Evolutionary conservation across 2,797 vertebrate genomes (phyloP).

Genomic region (Mallotus villosus): DNA sequence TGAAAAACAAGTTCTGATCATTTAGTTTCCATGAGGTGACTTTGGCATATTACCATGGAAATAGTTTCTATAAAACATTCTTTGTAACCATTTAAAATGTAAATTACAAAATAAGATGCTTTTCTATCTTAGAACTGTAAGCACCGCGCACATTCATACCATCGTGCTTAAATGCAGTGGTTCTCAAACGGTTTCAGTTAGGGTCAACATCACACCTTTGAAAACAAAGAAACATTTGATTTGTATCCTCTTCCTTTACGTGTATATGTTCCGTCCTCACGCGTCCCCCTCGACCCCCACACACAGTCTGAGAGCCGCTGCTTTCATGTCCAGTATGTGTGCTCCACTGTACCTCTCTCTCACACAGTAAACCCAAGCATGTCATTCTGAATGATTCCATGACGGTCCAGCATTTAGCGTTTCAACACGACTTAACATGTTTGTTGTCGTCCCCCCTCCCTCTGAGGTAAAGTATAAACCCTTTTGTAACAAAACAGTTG

Average conservation of each 20-base stretch:
- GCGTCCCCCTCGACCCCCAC: constrained; percentile 5
- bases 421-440: constrained; percentile 50
- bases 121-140: constrained; percentile 37
- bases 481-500: constrained; percentile 35
- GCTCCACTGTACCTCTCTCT: constrained; percentile 52
- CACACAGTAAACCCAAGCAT: constrained; percentile 25
- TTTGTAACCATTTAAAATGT: constrained; percentile 47
- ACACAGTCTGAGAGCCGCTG: no score
- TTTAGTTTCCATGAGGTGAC: constrained; percentile 70
- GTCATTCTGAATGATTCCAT: constrained; percentile 40
- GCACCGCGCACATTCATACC: constrained; percentile 32
- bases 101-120: constrained; percentile 54
- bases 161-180: constrained; percentile 21
- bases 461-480: constrained; percentile 38
- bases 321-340: neutral
- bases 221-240: no score
- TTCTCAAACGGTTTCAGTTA: no score
- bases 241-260: no score
- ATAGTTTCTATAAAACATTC: constrained; percentile 55
- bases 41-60: constrained; percentile 76
- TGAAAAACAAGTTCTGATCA: constrained; percentile 75
- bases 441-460: constrained; percentile 2
- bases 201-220: no score
- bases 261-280: no score
- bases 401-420: constrained; percentile 51